phyloP scores from a whole-genome alignment of 2,797 vertebrate species.

The Rhyacichthys aspro region DNA sequence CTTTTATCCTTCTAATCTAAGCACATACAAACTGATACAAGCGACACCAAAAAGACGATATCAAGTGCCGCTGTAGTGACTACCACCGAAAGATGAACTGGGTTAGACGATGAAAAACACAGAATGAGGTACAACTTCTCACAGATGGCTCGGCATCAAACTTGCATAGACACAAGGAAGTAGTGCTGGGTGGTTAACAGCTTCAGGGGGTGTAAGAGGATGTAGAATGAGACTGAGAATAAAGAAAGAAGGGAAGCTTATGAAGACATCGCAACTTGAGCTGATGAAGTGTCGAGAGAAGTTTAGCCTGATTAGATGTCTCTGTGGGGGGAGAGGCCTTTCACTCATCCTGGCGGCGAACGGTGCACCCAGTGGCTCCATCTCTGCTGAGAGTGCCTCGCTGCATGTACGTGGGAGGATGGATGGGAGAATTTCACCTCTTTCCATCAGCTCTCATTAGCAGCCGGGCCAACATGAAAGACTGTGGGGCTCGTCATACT shows the following conservation, averaged over 20 bases:
- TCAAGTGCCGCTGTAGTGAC: not conserved
- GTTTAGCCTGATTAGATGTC: slow-evolving; percentile 54
- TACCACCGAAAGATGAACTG: slow-evolving; percentile 38
- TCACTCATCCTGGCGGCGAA: slow-evolving; percentile 16
- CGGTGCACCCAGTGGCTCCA: slow-evolving; percentile 52
- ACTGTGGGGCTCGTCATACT: slow-evolving; percentile 33
- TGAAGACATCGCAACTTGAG: slow-evolving; percentile 43
- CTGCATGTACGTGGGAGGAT: slow-evolving; percentile 49
- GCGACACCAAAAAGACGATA: not conserved
- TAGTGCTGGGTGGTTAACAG: not conserved
- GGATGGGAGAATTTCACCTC: slow-evolving; percentile 63
- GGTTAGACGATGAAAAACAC: slow-evolving; percentile 40
- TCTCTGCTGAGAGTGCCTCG: slow-evolving; percentile 40
- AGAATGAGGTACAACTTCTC: slow-evolving; percentile 31
- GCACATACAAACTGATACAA: no score
- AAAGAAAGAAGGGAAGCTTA: slow-evolving; percentile 18
- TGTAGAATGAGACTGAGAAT: slow-evolving; percentile 8
- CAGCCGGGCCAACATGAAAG: slow-evolving; percentile 70
- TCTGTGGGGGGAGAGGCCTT: slow-evolving; percentile 39
- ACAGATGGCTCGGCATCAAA: slow-evolving; percentile 54
- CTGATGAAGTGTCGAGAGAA: slow-evolving; percentile 54
- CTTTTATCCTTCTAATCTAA: no score
- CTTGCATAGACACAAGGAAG: slow-evolving; percentile 9
- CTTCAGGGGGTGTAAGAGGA: not conserved
- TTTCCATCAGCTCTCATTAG: slow-evolving; percentile 74